Percentiles rank a stretch among this genome's conserved stretches.
These are phyloP conservation scores for Parazoanthus atlanticus DNA, from an alignment of 92 coral and sea anemone genomes.

Conservation along the genomic window DNA sequence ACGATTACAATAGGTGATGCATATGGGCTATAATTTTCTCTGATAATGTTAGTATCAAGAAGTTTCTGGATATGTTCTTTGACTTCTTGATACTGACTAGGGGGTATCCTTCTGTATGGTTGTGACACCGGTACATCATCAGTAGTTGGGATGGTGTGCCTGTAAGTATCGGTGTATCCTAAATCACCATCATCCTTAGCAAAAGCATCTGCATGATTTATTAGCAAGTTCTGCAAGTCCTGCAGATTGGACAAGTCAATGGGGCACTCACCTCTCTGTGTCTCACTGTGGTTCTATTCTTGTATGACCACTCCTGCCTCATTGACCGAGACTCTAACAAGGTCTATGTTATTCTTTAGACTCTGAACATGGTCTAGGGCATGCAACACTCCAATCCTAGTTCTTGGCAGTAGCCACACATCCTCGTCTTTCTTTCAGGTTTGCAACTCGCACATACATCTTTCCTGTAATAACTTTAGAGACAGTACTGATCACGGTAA, in stretches of 20 bases:
- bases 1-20: slow-evolving; percentile 52
- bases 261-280: slow-evolving; percentile 32
- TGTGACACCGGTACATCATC: slow-evolving; percentile 51
- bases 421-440: slow-evolving; percentile 32
- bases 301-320: slow-evolving; percentile 47
- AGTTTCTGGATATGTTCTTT: slow-evolving; percentile 55
- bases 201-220: slow-evolving; percentile 50
- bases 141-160: slow-evolving; percentile 50
- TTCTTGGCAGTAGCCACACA: slow-evolving; percentile 50
- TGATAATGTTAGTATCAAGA: slow-evolving; percentile 32
- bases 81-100: slow-evolving; percentile 53
- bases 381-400: slow-evolving; percentile 33
- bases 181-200: slow-evolving; percentile 46
- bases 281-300: no score
- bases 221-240: slow-evolving; percentile 35
- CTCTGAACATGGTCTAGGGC: slow-evolving; percentile 37
- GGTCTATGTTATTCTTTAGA: slow-evolving; percentile 36
- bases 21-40: slow-evolving; percentile 59
- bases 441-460: slow-evolving; percentile 32
- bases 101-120: slow-evolving; percentile 54
- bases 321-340: slow-evolving; percentile 40
- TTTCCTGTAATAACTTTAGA: slow-evolving; percentile 10
- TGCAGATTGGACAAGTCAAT: slow-evolving; percentile 43
- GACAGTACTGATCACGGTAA: slow-evolving; percentile 33
- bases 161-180: slow-evolving; percentile 55